Base-by-base conservation (phyloP, 2,797 vertebrate species). In the Phoxinus dragarum region DNA sequence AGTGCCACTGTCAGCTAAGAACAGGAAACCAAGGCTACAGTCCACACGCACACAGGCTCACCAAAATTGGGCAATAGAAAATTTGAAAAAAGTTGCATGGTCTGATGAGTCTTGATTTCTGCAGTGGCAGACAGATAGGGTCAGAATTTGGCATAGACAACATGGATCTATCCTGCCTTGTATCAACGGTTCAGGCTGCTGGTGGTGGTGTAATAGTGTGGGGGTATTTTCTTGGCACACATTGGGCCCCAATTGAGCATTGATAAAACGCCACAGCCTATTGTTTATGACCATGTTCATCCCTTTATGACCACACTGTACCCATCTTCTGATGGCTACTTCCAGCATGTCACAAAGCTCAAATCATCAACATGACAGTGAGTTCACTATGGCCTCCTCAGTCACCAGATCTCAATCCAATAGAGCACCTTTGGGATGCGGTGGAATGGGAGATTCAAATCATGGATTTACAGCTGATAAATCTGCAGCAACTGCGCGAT, bases 101-200 rank as follows among this genome's bases (percentile, higher is more conserved):
- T 64, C 5, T 64, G 4, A 64, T 27, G n/a, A 14, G n/a, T 64
- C 11, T 64, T 5, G 11, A 31, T 31, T 64, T 31, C n/a, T 27
- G 59, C n/a, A 27, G n/a, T 8, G 5, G 21, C 11, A 27, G n/a
- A 14, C 11, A 61, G n/a, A 61, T 77, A 80, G 79, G 84, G 69
- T 84, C 80, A 88, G 84, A 88, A 87, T 88, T 87, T 87, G 84
- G 77, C 40, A 40, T 84, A 84, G 86, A 86, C 56, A 86, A 84
- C 89, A 90, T 81, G 83, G 56, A 86, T 87, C 81, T 76, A 90
- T 80, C 44, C 71, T 88, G 83, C 81, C 78, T 89, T 87, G 79
- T 82, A 36, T 85, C 69, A 86, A 75, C 8, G 4, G 8, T 31
- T 73, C 7, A 31, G 71, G 44, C 27, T 34, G 44, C 4, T 34